Base-by-base conservation (phyloP, 2,797 vertebrate genomes). In the Propithecus perrieri region DNA sequence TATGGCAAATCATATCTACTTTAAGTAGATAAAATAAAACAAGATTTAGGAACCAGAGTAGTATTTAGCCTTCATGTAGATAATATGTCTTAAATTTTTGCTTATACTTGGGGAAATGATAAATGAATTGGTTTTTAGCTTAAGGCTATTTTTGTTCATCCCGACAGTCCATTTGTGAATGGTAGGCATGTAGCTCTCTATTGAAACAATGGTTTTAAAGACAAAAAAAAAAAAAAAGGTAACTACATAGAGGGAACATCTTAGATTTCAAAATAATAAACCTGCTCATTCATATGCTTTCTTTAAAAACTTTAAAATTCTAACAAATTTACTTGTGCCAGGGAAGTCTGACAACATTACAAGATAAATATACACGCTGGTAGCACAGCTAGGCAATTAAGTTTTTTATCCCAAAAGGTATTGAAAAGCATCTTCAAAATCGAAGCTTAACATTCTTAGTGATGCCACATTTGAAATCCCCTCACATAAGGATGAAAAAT, bases 231-330 rank as follows among this genome's bases (percentile, higher is more conserved):
- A 53, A 35, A 89, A 69, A 83, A 59, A 20, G 4, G 15, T 63
- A 48, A 91, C 10, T 9, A 50, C 1, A 87, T 22, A 65, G 4
- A 83, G 12, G 26, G 22, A 85, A 80, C 6, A 55, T 17, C 20
- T 43, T 75, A 22, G 69, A 92, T 96, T 92, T 95, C n/a, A 67
- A 91, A 89, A 85, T 50, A 94, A 85, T 61, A 91, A 85, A 74
- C 71, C n/a, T 53, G 9, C 13, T 83, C 55, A 65, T 87, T 93
- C 28, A 41, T 57, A 83, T 35, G 38, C n/a, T 93, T 79, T 83
- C 86, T 67, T 78, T 91, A 50, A 91, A 96, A 94, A 89, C 57
- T 86, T 89, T 24, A 91, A 95, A 83, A 94, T 95, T 83, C 80
- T 94, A 97, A 69, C 20, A 75, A 72, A 76, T 85, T 30, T 88